Conservation (phyloP, 2,888 invertebrate genomes). For the Xestia c-nigrum region DNA sequence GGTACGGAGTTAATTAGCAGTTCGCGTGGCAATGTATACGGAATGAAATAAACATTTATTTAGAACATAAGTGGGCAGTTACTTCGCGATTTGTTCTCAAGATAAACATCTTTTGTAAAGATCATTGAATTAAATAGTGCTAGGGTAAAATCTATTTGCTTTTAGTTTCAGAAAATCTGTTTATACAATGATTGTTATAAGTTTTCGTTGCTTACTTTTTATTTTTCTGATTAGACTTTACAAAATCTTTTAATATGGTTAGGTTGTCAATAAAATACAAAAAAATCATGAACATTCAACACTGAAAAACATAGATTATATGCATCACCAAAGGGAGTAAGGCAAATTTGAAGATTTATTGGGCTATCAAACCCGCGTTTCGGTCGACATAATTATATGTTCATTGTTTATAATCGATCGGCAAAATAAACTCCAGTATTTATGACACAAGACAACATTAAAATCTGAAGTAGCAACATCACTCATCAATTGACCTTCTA, state of each 20-base stretch:
- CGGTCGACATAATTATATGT: not conserved
- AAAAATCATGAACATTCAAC: not conserved
- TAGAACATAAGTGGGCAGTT: constrained; percentile 74
- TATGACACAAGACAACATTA: not conserved
- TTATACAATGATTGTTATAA: not conserved
- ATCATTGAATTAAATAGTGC: constrained; percentile 34
- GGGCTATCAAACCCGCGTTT: not conserved
- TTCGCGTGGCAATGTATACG: constrained; percentile 75
- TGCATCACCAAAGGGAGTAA: not conserved
- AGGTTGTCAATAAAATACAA: not conserved
- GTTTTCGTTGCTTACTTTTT: not conserved
- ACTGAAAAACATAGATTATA: not conserved
- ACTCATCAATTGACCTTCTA: constrained; percentile 21
- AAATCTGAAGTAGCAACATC: not conserved
- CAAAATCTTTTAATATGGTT: not conserved
- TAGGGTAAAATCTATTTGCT: not conserved
- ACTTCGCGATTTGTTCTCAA: constrained; percentile 56
- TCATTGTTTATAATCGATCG: not conserved
- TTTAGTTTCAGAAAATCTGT: not conserved
- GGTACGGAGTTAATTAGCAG: constrained; percentile 73
- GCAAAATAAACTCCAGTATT: not conserved
- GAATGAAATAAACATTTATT: constrained; percentile 76
- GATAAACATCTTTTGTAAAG: constrained; percentile 51
- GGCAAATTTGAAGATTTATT: not conserved
- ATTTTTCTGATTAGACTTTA: not conserved